phyloP scores from a whole-genome alignment of 2,113 vertebrate genomes.

The Aix galericulata region DNA sequence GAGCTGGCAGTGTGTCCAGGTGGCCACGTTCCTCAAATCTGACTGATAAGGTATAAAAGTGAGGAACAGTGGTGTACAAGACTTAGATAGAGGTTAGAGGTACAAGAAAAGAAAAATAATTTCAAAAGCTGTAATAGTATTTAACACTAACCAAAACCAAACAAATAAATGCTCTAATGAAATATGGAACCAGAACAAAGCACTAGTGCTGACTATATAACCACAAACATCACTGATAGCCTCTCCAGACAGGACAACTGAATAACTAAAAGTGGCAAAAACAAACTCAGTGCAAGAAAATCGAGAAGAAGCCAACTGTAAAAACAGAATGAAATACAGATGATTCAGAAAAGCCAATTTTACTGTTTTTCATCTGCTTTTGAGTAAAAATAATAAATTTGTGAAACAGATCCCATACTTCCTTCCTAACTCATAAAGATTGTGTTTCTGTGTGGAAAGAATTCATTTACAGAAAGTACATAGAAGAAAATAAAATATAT shows the following conservation, averaged over 20 bases:
- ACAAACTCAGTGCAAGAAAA: not conserved
- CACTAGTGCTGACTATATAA: not conserved
- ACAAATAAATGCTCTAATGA: not conserved
- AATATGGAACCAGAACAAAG: not conserved
- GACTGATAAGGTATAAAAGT: not conserved
- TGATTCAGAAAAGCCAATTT: not conserved
- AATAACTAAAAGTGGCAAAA: not conserved
- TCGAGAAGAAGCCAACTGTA: not conserved
- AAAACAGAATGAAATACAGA: not conserved
- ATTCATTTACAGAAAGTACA: not conserved
- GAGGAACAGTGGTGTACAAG: fast-evolving
- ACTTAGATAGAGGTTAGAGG: not conserved
- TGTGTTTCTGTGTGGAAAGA: not conserved
- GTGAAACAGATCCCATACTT: not conserved
- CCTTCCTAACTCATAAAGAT: not conserved
- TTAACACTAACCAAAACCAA: not conserved
- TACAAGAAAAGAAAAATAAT: not conserved
- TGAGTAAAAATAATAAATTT: not conserved
- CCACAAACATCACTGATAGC: not conserved
- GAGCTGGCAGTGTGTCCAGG: no score
- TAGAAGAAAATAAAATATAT: not conserved
- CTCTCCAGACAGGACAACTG: not conserved
- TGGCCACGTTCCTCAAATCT: not conserved
- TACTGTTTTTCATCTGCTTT: not conserved
- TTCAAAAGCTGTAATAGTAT: not conserved